Evolutionary conservation across 53 echinoderm and acorn worm species (phyloP).

Genomic region (Mesocentrotus franciscanus): DNA sequence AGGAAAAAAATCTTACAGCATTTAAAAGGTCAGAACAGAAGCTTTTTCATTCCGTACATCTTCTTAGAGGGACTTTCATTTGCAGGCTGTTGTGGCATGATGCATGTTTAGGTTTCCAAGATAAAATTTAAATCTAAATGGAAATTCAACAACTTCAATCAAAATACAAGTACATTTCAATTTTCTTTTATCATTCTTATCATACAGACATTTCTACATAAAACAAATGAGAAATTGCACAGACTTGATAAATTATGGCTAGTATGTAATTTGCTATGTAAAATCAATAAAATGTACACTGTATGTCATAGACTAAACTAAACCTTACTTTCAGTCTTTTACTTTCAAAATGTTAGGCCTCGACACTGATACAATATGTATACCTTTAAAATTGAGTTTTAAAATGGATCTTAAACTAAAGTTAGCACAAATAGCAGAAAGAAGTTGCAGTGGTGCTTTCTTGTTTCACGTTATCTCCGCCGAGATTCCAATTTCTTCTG

Average conservation of each 20-base stretch:
- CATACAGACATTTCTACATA: background rate
- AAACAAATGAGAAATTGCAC: background rate
- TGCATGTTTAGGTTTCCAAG: background rate
- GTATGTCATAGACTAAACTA: background rate
- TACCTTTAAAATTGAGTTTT: background rate
- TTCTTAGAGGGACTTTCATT: too few species aligned
- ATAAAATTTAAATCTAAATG: background rate
- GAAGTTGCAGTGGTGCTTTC: background rate
- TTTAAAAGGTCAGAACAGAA: background rate
- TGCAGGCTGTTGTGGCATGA: background rate
- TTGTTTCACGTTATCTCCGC: conserved; percentile 64
- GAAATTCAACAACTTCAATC: background rate
- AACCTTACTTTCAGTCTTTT: background rate
- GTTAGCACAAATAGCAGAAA: background rate
- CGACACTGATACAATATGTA: background rate
- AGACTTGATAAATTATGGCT: background rate
- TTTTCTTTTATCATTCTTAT: background rate
- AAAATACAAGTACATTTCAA: background rate
- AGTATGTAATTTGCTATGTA: background rate
- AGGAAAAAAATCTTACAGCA: background rate
- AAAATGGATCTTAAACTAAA: background rate
- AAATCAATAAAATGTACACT: background rate
- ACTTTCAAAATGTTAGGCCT: background rate
- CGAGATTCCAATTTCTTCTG: conserved; percentile 84
- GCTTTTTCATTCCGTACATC: too few species aligned